Percentiles rank a stretch among this genome's conserved stretches.
Conservation (phyloP, 2,113 vertebrate genomes). For the Callipepla squamata region DNA sequence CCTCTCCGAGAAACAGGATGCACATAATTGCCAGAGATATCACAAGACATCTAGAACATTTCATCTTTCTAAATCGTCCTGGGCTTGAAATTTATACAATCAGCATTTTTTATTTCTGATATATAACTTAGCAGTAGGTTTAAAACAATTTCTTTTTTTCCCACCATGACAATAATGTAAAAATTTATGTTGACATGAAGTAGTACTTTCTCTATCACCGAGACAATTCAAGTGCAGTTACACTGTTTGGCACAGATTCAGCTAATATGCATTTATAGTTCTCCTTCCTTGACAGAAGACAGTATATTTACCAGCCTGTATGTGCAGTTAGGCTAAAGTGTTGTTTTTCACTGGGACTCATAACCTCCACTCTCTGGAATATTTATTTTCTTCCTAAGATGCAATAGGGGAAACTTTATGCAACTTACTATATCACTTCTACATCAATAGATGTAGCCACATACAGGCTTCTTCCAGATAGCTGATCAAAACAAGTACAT, state of each 20-base stretch:
- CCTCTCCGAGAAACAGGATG: neutral
- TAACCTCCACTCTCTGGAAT: conserved; percentile 48
- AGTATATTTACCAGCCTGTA: conserved; percentile 56
- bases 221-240: conserved; percentile 38
- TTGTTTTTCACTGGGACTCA: conserved; percentile 57
- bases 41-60: neutral
- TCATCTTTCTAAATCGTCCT: neutral
- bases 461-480: neutral
- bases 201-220: conserved; percentile 14
- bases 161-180: conserved; percentile 22
- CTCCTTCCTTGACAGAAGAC: conserved; percentile 54
- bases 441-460: neutral
- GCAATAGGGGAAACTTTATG: conserved; percentile 40
- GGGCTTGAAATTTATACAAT: conserved; percentile 26
- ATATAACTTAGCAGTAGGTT: neutral
- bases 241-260: conserved; percentile 40
- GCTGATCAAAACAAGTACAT: neutral
- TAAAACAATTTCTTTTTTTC: neutral
- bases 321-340: conserved; percentile 40
- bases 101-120: conserved; percentile 27
- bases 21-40: conserved; percentile 18
- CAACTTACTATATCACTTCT: conserved; percentile 41
- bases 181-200: conserved; percentile 54
- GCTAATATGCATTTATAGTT: conserved; percentile 58
- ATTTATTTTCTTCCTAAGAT: conserved; percentile 59